phyloP scores from a whole-genome alignment of 2,113 vertebrate species.

The Oryzias woworae region DNA sequence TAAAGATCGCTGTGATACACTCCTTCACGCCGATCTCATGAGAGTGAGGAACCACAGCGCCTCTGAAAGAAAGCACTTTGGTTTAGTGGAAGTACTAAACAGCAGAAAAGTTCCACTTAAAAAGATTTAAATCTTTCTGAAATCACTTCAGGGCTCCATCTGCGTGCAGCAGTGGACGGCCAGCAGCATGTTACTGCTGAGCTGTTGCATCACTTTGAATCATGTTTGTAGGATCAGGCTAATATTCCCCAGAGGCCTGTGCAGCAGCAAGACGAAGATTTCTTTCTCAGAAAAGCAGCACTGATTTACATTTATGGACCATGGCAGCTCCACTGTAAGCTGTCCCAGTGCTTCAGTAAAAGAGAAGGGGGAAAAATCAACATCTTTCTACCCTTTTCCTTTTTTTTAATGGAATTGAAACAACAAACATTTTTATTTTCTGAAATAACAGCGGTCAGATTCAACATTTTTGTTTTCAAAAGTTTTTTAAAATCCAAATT shows the following conservation, averaged over 20 bases:
- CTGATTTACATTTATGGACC: conserved; percentile 74
- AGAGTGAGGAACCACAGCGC: conserved; percentile 15
- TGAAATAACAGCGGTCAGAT: not conserved
- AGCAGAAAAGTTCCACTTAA: conserved; percentile 14
- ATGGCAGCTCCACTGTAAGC: conserved; percentile 56
- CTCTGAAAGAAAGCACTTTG: conserved; percentile 24
- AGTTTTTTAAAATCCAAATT: no score
- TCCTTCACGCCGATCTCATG: conserved; percentile 23
- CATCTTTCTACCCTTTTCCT: conserved; percentile 15
- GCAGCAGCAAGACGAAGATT: conserved; percentile 53
- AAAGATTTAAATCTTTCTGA: conserved; percentile 28
- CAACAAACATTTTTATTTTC: conserved; percentile 5
- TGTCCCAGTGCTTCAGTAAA: conserved; percentile 66
- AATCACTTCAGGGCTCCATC: conserved; percentile 1
- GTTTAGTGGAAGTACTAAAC: conserved; percentile 8
- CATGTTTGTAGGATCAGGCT: conserved; percentile 24
- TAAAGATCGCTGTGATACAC: conserved; percentile 41
- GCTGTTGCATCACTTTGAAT: conserved; percentile 51
- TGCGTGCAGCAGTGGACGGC: not conserved
- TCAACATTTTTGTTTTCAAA: no score
- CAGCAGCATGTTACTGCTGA: conserved; percentile 11
- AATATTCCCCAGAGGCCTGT: conserved; percentile 51
- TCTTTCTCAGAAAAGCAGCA: conserved; percentile 56
- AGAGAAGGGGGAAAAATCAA: conserved; percentile 50
- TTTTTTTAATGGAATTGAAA: conserved; percentile 15